Base-by-base conservation (phyloP, 1,140 invertebrate species). In the Armadillidium nasatum region DNA sequence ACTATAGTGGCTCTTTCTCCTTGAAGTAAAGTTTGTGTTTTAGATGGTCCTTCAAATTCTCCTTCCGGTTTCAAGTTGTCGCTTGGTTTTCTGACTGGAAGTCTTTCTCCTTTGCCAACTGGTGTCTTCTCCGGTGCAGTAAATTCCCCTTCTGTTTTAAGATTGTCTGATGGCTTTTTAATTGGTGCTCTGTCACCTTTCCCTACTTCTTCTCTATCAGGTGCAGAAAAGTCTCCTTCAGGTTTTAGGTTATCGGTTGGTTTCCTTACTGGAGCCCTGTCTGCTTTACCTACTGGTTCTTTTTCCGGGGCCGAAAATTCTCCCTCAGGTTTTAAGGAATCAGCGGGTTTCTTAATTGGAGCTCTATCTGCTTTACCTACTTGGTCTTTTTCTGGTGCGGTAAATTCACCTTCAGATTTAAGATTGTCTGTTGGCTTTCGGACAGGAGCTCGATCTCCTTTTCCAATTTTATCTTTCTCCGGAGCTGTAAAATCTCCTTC, bases 401-500 rank as follows among this genome's bases (percentile, higher is more conserved):
- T 44, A 73, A 82, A 82, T 69, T 79, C 76, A 2, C 81, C 81
- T 69, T 80, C 82, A 0, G 76, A 72, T 21, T 79, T 71, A 1
- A 82, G 46, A 45, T 79, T 79, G 44, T 82, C 80, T 0, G 50
- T 44, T 33, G 46, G 81, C 69, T 79, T 78, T n/a, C 84, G 84
- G 0, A 85, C 82, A 7, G 83, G 80, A 0, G 83, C 82, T 69
- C 87, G 83, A 75, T 88, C 87, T 22, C 83, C 86, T 83, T 21
- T 84, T 78, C 84, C 69, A 76, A 81, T 77, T 84, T 86, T 54
- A 19, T 79, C 76, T 45, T 74, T 67, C 66, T 78, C 76, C 54
- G 73, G 73, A 0, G 72, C 76, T 22, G 50, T 44, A 66, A 91
- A 82, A 81, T 90, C 88, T 21, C 91, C 90, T 82, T 54, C 44